Percentiles rank a stretch among this genome's conserved stretches.
These are phyloP conservation scores for Heliopora coerulea DNA, from an alignment of 92 coral and sea anemone genomes.

Conservation along the genomic window DNA sequence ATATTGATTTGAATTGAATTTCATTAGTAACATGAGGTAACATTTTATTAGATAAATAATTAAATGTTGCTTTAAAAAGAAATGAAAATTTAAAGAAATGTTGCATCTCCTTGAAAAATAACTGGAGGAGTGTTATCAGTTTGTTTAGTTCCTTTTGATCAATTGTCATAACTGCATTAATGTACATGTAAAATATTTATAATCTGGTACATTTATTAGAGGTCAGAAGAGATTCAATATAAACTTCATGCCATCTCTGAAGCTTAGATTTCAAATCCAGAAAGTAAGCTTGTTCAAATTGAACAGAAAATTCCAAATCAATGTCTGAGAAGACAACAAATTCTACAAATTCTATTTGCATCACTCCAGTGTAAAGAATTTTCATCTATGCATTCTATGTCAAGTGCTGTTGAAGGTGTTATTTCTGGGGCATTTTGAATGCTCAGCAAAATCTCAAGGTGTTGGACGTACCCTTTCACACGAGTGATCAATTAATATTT, in stretches of 20 bases:
- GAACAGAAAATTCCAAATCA: conserved; percentile 4
- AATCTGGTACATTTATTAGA: conserved; percentile 6
- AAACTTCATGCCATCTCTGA: conserved; percentile 14
- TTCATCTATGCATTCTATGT: conserved; percentile 18
- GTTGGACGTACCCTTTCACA: conserved; percentile 16
- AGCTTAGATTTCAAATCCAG: conserved; percentile 14
- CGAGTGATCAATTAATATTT: conserved; percentile 4
- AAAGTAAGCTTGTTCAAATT: conserved; percentile 14
- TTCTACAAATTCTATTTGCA: background rate
- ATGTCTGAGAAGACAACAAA: conserved; percentile 29
- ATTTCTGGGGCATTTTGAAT: conserved; percentile 20
- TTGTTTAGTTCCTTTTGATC: no score
- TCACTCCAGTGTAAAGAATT: conserved; percentile 11
- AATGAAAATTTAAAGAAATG: background rate
- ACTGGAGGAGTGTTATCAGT: background rate
- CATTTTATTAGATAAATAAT: no score
- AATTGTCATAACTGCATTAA: no score
- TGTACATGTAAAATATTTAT: no score
- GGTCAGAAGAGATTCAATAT: conserved; percentile 25
- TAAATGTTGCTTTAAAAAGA: background rate
- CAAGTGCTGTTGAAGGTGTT: conserved; percentile 22
- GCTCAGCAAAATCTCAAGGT: conserved; percentile 23
- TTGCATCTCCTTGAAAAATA: background rate
- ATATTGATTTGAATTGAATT: no score
- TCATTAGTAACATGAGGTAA: no score